Evolutionary conservation across 2,888 invertebrate genomes (phyloP), one percentile per base, ranked within the genome.

Genomic region (Argyresthia albistria): DNA sequence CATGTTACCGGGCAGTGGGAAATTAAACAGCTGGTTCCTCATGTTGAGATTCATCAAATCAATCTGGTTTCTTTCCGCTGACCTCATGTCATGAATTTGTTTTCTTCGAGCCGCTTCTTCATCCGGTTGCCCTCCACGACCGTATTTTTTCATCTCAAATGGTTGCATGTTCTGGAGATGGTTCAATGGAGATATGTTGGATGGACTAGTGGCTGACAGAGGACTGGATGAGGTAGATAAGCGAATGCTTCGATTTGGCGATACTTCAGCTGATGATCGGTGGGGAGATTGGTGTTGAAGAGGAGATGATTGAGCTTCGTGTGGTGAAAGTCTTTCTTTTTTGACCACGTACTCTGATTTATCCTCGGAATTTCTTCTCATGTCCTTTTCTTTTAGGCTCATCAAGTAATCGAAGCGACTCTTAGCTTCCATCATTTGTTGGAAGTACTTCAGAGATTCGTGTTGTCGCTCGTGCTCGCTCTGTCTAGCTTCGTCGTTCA

Each of bases 111-210:
- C 64, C 88, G 71, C 35, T 88, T 84, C 62, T 72, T 88, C 76
- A 60, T 79, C 67, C 36, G 60, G 67, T 35, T 6, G 73, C 68
- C 73, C 88, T 55, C 57, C 80, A 56, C 76, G 64, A 59, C 75
- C 80, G 53, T 76, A 70, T 64, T 95, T 95, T 36, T 97, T 91
- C 70, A 95, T 97, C 76, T 97, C 97, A 73, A 97, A 97, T 0
- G 97, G 97, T 70, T 97, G 97, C 97, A 98, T 97, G 66, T 93
- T 97, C 81, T 97, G 97, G 49, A 97, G 88, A 65, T 95, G 92
- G 76, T 94, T 96, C 58, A 97, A 86, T 3, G 97, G 97, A 9
- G 95, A 94, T 36, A 91, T 89, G 59, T 91, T 90, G 35, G 90
- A 73, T 46, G 92, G 91, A 80, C 92, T 91, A 67, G 90, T 88